phyloP scores from a whole-genome alignment of 2,888 invertebrate genomes.

The Hemistola chrysoprasaria region DNA sequence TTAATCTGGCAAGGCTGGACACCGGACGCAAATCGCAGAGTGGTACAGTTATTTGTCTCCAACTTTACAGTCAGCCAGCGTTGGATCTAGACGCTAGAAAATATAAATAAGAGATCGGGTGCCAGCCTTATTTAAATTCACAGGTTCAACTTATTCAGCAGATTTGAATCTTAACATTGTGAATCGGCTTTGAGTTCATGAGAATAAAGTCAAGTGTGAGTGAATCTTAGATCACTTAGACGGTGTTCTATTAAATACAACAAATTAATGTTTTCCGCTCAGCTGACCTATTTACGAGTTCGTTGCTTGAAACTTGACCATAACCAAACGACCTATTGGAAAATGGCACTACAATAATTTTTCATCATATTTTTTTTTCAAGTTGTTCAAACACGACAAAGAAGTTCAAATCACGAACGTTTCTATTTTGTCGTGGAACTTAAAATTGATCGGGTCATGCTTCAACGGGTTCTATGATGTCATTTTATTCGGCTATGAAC shows the following conservation, averaged over 20 bases:
- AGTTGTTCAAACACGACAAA: constrained; percentile 12
- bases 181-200: constrained; percentile 52
- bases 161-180: constrained; percentile 57
- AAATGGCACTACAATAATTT: too few relatives aligned
- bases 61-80: constrained; percentile 51
- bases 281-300: too few relatives aligned
- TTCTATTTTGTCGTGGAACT: constrained; percentile 32
- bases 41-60: constrained; percentile 44
- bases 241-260: constrained; percentile 27
- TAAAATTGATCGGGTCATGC: constrained; percentile 40
- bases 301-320: too few relatives aligned
- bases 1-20: constrained; percentile 43
- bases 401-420: constrained; percentile 19
- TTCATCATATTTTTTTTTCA: too few relatives aligned
- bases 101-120: constrained; percentile 43
- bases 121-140: constrained; percentile 58
- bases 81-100: constrained; percentile 46
- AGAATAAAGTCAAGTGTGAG: constrained; percentile 45
- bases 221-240: constrained; percentile 17
- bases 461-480: constrained; percentile 49
- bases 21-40: constrained; percentile 18
- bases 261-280: constrained; percentile 10
- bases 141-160: constrained; percentile 53
- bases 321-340: too few relatives aligned
- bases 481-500: constrained; percentile 36